phyloP scores from a whole-genome alignment of 2,888 invertebrate species.

The Boloria euphrosyne region DNA sequence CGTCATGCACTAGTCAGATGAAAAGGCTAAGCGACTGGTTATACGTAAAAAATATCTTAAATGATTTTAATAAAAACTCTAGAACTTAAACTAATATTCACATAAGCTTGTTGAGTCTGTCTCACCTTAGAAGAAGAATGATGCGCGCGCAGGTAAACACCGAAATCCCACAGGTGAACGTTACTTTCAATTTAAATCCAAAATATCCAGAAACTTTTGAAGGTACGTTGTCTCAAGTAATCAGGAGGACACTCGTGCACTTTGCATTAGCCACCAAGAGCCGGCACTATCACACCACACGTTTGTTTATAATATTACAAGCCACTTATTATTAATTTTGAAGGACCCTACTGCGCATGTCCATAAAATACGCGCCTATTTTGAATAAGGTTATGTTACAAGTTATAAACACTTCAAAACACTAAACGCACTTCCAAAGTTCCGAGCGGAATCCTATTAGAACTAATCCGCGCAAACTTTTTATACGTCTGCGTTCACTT shows the following conservation, averaged over 20 bases:
- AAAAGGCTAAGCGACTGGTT: conserved; percentile 57
- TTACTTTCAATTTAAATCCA: conserved; percentile 65
- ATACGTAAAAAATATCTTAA: conserved; percentile 46
- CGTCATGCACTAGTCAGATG: conserved; percentile 59
- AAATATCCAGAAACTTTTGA: conserved; percentile 42
- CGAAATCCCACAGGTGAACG: conserved; percentile 79
- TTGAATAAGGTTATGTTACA: conserved; percentile 76
- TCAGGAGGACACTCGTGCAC: conserved; percentile 55
- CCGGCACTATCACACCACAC: conserved; percentile 57
- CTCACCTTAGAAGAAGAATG: conserved; percentile 70
- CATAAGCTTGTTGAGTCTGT: conserved; percentile 49
- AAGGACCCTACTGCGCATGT: conserved; percentile 75
- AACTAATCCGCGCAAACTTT: conserved; percentile 59
- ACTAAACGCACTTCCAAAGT: conserved; percentile 60
- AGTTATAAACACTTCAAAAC: conserved; percentile 66
- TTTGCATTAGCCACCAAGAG: conserved; percentile 60
- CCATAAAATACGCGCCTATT: conserved; percentile 73
- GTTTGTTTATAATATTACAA: conserved; percentile 79
- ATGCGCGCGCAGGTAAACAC: conserved; percentile 80
- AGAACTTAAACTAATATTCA: not conserved
- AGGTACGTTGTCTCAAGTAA: conserved; percentile 45
- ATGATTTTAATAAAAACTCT: conserved; percentile 17
- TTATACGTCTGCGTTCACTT: conserved; percentile 40
- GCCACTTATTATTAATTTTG: conserved; percentile 73
- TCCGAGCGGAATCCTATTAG: conserved; percentile 66